Conservation (phyloP, 2,888 invertebrate species). For the Epistrophe eligans region DNA sequence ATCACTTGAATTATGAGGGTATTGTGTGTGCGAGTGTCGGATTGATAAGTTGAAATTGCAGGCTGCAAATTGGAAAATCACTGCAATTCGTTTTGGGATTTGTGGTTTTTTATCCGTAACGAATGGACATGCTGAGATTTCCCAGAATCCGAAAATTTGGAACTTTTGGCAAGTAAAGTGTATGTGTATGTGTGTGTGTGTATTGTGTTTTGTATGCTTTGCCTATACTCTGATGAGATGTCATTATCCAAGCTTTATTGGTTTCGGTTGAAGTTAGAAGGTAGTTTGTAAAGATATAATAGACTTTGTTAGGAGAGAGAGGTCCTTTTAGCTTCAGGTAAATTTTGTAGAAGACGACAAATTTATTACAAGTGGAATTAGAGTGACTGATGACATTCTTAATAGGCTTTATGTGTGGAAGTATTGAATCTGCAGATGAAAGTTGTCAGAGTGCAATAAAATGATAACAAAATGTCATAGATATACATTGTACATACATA, state of each 20-base stretch:
- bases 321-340: conserved; percentile 22
- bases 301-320: background rate
- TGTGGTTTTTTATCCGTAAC: conserved; percentile 60
- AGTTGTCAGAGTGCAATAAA: conserved; percentile 3
- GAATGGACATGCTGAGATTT: conserved; percentile 41
- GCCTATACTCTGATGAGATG: conserved; percentile 1
- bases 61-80: conserved; percentile 75
- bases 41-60: conserved; percentile 72
- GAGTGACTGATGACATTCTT: conserved; percentile 6
- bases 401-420: background rate
- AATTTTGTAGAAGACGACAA: conserved; percentile 5
- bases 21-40: conserved; percentile 64
- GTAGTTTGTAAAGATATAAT: background rate
- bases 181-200: background rate
- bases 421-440: conserved; percentile 10
- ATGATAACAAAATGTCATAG: background rate
- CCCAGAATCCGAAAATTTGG: background rate
- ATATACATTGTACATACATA: background rate
- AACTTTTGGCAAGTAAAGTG: background rate
- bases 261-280: conserved; percentile 4
- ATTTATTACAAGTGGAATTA: background rate
- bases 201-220: no score
- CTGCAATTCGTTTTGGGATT: conserved; percentile 74
- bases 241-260: conserved; percentile 32
- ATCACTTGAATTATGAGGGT: conserved; percentile 74